Percentiles rank a stretch among this genome's conserved stretches.
phyloP scores from a whole-genome alignment of 2,888 invertebrate genomes.

The Unio delphinus region DNA sequence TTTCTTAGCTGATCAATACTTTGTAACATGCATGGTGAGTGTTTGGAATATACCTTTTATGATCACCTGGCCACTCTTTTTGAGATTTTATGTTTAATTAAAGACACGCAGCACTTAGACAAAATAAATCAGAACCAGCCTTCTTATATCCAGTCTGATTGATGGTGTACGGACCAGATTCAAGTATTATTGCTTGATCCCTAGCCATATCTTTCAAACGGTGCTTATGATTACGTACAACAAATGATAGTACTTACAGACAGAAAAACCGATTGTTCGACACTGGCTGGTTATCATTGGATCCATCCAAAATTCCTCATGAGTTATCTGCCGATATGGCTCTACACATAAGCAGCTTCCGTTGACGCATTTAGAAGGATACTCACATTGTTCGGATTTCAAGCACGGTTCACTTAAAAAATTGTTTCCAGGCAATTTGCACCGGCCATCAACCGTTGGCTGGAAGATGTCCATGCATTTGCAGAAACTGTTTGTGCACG shows the following conservation, averaged over 20 bases:
- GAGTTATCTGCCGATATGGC: conserved; percentile 32
- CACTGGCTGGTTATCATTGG: conserved; percentile 39
- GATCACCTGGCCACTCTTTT: too few species aligned
- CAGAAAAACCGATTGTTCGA: conserved; percentile 27
- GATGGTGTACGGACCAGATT: too few species aligned
- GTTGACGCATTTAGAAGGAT: conserved; percentile 35
- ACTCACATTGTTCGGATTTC: conserved; percentile 32
- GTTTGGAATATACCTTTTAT: too few species aligned
- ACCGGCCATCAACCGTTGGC: conserved; percentile 43
- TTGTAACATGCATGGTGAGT: too few species aligned
- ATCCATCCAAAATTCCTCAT: conserved; percentile 46
- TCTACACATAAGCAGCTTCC: conserved; percentile 39
- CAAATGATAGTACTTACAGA: conserved; percentile 24
- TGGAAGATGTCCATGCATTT: conserved; percentile 30
- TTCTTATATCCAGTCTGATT: too few species aligned
- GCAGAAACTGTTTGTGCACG: conserved; percentile 37
- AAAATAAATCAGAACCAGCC: too few species aligned
- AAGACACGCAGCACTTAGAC: too few species aligned
- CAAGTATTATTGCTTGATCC: too few species aligned
- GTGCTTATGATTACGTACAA: background rate
- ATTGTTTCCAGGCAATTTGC: conserved; percentile 24
- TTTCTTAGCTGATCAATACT: too few species aligned
- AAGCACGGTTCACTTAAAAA: conserved; percentile 29
- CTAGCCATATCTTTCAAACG: background rate
- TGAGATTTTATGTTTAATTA: too few species aligned